Conservation (phyloP, 2,113 vertebrate genomes). For the Charina bottae region DNA sequence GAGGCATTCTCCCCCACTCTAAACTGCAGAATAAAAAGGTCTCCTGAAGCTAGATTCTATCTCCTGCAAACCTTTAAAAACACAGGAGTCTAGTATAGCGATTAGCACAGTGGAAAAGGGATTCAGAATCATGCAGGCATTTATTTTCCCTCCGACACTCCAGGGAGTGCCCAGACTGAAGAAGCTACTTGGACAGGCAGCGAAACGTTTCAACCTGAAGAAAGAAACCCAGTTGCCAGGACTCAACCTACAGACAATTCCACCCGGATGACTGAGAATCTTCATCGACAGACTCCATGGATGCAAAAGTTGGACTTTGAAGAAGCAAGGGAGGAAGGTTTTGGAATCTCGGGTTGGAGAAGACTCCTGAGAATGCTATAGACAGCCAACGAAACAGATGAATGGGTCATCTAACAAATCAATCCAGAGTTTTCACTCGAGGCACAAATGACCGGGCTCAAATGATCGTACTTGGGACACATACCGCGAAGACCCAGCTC, state of each 20-base stretch:
- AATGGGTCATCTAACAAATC: background rate
- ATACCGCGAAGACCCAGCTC: background rate
- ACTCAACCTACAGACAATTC: too few relatives aligned
- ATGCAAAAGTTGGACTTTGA: background rate
- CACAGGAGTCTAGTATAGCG: background rate
- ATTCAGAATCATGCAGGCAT: background rate
- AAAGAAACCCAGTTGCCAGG: too few relatives aligned
- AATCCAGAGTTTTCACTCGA: background rate
- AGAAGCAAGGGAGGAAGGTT: background rate
- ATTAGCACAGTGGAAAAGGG: too few relatives aligned
- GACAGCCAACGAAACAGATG: background rate
- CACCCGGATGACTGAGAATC: too few relatives aligned
- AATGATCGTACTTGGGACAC: background rate
- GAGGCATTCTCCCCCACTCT: too few relatives aligned
- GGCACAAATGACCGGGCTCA: background rate
- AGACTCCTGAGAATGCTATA: background rate
- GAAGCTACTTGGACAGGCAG: too few relatives aligned
- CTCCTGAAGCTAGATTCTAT: background rate
- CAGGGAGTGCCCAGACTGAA: too few relatives aligned
- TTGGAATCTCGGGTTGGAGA: background rate
- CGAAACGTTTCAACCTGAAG: too few relatives aligned
- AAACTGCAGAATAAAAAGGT: background rate
- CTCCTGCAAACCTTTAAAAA: background rate
- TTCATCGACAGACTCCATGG: too few relatives aligned
- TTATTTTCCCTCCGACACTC: background rate